Evolutionary conservation across 1,140 invertebrate species (phyloP), one percentile per base, ranked within the genome.

Genomic region (Pomacea maculata): DNA sequence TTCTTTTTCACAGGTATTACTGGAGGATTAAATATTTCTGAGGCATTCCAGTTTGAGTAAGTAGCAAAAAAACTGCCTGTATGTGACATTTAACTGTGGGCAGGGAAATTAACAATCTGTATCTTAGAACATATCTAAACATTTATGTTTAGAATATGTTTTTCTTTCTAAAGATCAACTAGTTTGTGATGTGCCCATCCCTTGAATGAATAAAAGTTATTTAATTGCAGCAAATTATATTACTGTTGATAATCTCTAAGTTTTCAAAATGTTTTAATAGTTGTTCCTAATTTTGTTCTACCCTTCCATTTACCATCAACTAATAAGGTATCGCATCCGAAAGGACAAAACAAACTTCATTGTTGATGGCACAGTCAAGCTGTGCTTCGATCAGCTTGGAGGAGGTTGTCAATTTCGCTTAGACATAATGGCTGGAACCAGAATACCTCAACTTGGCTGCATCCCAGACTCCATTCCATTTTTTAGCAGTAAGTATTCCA

Each of bases 371-470:
- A 19, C 34, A n/a, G 19, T 79, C 11, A 74, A 78, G 55, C 68
- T 82, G 21, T 82, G 81, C 45, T 81, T 78, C 64, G 80, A 77
- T 21, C 61, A 70, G 55, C 55, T 67, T 8, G 63, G 25, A 19
- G 81, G 73, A 17, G 54, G 52, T 0, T 82, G 81, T 65, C 77
- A 79, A 67, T 17, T 75, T 8, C n/a, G 55, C 6, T 17, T 57
- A 14, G 34, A 57, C 8, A 45, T 82, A 34, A 64, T 79, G 57
- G 25, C n/a, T 29, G 65, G 29, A 1, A 82, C 81, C 52, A 70
- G 68, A 29, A 75, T 82, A 19, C 81, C 81, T n/a, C 81, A 82
- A 72, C 72, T 79, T 12, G 61, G 73, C 73, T 82, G 81, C 75
- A 57, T 79, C 54, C 71, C 76, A n/a, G n/a, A 21, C 2, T 75